Conservation (phyloP, 2,113 vertebrate species). For the Pluvialis apricaria region DNA sequence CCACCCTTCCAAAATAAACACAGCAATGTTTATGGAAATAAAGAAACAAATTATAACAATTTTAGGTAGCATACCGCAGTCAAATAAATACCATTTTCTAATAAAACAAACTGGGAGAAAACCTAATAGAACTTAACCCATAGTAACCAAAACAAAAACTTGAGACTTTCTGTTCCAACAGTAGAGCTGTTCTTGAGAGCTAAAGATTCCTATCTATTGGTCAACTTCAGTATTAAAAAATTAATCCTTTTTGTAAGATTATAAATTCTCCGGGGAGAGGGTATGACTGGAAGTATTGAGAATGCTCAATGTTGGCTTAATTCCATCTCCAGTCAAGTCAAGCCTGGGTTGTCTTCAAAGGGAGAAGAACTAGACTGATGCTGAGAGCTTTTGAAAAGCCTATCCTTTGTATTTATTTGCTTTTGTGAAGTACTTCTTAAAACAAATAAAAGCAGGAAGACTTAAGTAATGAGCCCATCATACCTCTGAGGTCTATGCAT, state of each 20-base stretch:
- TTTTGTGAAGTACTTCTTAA: background rate
- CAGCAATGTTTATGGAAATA: slow-evolving; percentile 55
- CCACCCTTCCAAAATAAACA: slow-evolving; percentile 47
- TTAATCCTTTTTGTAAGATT: background rate
- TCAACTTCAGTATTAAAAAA: background rate
- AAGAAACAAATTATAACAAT: slow-evolving; percentile 54
- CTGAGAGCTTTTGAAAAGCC: background rate
- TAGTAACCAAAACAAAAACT: slow-evolving; percentile 1
- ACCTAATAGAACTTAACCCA: slow-evolving; percentile 40
- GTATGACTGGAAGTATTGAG: background rate
- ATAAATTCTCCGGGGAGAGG: background rate
- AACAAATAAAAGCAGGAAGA: background rate
- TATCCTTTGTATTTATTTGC: background rate
- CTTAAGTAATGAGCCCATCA: background rate
- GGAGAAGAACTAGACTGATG: background rate
- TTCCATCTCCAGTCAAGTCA: background rate
- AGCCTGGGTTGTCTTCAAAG: background rate
- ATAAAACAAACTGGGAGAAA: slow-evolving; percentile 53
- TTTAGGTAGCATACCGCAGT: slow-evolving; percentile 58
- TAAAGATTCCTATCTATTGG: background rate
- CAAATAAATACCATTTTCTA: slow-evolving; percentile 62
- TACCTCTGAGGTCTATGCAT: background rate
- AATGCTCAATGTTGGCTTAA: background rate
- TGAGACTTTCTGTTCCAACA: background rate
- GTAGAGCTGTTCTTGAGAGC: background rate